Evolutionary conservation across 2,888 invertebrate species (phyloP).

Genomic region (Drosophila mettleri): DNA sequence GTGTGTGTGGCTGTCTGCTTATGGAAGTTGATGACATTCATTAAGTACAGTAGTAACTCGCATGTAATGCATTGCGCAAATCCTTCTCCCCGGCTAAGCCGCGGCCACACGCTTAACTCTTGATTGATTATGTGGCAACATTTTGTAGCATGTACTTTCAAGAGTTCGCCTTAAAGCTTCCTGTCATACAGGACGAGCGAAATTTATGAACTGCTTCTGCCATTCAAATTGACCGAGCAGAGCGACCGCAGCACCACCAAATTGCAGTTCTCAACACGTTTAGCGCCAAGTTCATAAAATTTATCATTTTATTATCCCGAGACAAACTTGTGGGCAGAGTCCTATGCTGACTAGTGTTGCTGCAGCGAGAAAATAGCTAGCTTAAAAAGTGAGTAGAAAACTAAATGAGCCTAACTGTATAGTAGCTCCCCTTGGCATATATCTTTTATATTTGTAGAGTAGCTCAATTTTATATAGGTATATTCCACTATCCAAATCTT

Average conservation of each 20-base stretch:
- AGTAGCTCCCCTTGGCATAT: no score
- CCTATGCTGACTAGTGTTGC: background rate
- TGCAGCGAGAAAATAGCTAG: background rate
- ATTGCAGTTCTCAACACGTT: constrained; percentile 41
- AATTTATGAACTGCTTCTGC: constrained; percentile 2
- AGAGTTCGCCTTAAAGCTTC: constrained; percentile 40
- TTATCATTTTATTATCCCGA: constrained; percentile 54
- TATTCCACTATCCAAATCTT: no score
- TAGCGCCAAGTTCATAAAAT: constrained; percentile 27
- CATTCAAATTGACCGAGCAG: constrained; percentile 11
- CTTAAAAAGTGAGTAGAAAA: no score
- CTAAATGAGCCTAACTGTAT: no score
- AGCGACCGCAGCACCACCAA: constrained; percentile 1
- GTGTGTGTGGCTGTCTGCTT: constrained; percentile 33
- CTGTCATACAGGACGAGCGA: background rate
- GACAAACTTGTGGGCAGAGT: background rate
- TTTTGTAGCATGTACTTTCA: constrained; percentile 36
- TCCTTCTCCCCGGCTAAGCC: constrained; percentile 34
- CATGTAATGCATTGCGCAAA: constrained; percentile 23
- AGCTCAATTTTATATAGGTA: no score
- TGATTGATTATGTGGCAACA: constrained; percentile 69
- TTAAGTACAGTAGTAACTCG: constrained; percentile 50
- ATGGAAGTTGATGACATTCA: constrained; percentile 69
- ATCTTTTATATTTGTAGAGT: no score
- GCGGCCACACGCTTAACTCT: constrained; percentile 34